Evolutionary conservation across 2,888 invertebrate species (phyloP).

Genomic region (Belgica antarctica): DNA sequence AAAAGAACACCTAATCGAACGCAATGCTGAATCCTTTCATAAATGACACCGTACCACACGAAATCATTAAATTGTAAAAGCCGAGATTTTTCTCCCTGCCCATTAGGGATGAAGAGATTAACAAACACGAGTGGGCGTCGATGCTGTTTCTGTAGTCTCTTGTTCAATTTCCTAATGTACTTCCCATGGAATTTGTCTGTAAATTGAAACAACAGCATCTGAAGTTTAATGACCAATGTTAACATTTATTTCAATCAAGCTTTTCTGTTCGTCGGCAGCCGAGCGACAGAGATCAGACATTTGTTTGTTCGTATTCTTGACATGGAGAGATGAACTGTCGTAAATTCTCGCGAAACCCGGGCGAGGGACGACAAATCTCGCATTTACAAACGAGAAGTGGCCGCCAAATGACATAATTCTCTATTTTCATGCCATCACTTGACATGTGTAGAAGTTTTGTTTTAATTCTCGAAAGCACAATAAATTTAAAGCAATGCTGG

Average conservation of each 20-base stretch:
- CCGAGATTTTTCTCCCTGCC: no score
- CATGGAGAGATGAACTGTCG: neutral
- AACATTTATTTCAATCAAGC: conserved; percentile 30
- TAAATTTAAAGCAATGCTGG: conserved; percentile 22
- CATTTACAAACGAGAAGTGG: neutral
- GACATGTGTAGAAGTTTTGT: conserved; percentile 18
- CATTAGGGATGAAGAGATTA: neutral
- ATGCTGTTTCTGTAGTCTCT: neutral
- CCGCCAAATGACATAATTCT: conserved; percentile 18
- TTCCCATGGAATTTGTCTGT: neutral
- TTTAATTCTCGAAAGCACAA: conserved; percentile 5
- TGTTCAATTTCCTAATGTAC: neutral
- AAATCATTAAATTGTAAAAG: conserved; percentile 9
- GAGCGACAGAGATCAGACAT: neutral
- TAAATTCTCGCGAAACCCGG: no score
- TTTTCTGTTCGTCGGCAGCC: neutral
- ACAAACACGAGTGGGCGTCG: neutral
- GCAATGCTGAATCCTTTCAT: neutral
- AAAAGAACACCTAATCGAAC: neutral
- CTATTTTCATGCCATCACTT: conserved; percentile 16
- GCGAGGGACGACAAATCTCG: no score
- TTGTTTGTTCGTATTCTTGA: neutral
- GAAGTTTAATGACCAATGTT: conserved; percentile 29
- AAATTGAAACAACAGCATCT: neutral
- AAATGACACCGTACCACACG: neutral